phyloP scores from a whole-genome alignment of 2,797 vertebrate genomes.

The Astyanax mexicanus region DNA sequence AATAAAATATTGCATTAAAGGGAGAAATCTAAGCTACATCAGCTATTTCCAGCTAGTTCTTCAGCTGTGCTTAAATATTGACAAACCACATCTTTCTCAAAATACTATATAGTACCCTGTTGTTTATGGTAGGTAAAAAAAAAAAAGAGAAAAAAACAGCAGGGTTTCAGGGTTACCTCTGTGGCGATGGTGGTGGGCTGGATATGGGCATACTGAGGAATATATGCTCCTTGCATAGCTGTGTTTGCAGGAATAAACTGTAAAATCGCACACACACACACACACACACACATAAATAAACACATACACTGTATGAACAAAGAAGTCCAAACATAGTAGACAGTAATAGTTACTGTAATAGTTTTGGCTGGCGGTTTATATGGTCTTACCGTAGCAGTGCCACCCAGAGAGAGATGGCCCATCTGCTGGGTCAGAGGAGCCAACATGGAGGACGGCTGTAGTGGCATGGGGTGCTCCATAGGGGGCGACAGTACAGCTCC shows the following conservation, averaged over 20 bases:
- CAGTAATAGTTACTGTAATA: background rate
- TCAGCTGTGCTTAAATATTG: no score
- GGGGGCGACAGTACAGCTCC: conserved; percentile 97
- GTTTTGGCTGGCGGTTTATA: conserved; percentile 54
- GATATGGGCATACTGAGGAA: conserved; percentile 93
- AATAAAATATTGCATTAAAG: no score
- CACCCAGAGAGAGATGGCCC: conserved; percentile 96
- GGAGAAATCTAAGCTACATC: no score
- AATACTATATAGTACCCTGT: no score
- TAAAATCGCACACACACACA: no score
- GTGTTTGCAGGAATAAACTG: conserved; percentile 97
- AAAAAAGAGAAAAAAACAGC: no score
- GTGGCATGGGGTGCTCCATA: conserved; percentile 97
- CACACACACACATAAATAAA: conserved; percentile 43
- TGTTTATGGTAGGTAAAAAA: no score
- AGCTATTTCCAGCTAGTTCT: no score
- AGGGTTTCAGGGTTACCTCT: conserved; percentile 77
- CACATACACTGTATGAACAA: background rate
- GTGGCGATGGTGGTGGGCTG: conserved; percentile 89
- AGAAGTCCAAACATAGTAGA: background rate
- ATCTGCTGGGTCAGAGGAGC: conserved; percentile 94
- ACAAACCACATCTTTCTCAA: no score
- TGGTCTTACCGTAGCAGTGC: conserved; percentile 90
- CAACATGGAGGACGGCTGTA: conserved; percentile 95
- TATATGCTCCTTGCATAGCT: conserved; percentile 94